A percentile compares a stretch with the other conserved stretches of the same genome.
Conservation (phyloP, 1,140 invertebrate species). For the Brachionus asplanchnoidis region DNA sequence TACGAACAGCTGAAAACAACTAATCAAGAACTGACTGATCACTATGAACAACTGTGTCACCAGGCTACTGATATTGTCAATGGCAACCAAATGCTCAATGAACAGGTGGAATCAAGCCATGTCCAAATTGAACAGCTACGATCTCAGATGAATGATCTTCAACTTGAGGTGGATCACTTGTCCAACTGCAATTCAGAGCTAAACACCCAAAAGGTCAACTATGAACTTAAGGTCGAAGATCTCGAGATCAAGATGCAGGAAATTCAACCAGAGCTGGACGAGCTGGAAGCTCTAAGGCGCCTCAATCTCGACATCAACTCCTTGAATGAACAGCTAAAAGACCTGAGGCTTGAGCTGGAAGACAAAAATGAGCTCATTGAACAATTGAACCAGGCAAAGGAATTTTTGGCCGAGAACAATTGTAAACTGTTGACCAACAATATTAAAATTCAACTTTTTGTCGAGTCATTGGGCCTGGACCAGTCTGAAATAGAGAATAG, state of each 20-base stretch:
- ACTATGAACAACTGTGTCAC: conserved; percentile 25
- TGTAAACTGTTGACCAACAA: conserved; percentile 31
- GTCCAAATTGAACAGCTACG: neutral
- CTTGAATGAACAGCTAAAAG: neutral
- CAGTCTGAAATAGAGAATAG: neutral
- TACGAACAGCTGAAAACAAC: conserved; percentile 12
- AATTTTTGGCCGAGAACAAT: conserved; percentile 38
- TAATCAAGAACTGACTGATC: neutral
- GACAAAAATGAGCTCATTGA: conserved; percentile 37
- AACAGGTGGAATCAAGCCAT: neutral
- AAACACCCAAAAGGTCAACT: conserved; percentile 34
- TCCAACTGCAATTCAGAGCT: conserved; percentile 29
- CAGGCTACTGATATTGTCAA: conserved; percentile 28
- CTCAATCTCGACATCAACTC: neutral
- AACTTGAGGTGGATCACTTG: neutral
- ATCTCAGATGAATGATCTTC: neutral
- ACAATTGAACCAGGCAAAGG: conserved; percentile 34
- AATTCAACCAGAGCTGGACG: neutral
- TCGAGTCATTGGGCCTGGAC: conserved; percentile 17
- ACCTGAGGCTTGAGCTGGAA: neutral
- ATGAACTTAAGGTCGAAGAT: neutral
- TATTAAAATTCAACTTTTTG: conserved; percentile 19
- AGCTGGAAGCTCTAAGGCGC: neutral
- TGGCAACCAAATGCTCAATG: conserved; percentile 36
- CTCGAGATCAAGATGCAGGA: neutral